phyloP scores from a whole-genome alignment of 2,888 invertebrate genomes.

The Pristionchus exspectatus region DNA sequence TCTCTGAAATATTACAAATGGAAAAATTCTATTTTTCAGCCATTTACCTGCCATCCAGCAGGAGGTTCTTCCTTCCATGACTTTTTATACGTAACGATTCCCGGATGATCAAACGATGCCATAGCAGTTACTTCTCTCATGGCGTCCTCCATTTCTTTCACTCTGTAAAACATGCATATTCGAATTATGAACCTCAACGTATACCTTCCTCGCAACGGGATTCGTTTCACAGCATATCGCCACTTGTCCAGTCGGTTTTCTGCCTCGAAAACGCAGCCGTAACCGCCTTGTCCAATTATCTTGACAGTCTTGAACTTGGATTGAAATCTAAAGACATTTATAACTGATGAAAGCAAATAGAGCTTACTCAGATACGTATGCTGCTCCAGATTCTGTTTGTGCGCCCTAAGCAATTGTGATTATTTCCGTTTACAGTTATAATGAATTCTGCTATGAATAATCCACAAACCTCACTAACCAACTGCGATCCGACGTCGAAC shows the following conservation, averaged over 20 bases:
- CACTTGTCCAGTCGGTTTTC: background rate
- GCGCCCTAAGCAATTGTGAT: too few species aligned
- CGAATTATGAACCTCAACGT: too few species aligned
- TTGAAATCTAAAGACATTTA: background rate
- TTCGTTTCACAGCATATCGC: background rate
- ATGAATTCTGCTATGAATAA: too few species aligned
- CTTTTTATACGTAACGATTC: background rate
- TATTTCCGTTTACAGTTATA: too few species aligned
- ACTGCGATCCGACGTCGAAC: too few species aligned
- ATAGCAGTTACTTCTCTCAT: background rate
- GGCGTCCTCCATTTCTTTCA: background rate
- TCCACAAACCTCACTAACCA: too few species aligned
- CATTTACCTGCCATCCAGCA: background rate
- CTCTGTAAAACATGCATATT: background rate
- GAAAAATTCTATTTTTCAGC: background rate
- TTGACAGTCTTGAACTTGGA: background rate
- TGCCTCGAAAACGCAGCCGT: background rate
- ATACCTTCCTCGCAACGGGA: background rate
- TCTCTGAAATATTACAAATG: background rate
- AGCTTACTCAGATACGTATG: too few species aligned
- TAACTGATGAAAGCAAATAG: background rate
- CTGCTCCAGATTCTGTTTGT: too few species aligned
- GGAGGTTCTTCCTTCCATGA: conserved; percentile 10
- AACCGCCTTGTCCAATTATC: background rate
- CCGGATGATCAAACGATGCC: background rate